These are phyloP conservation scores for Sciaenops ocellatus DNA, from an alignment of 2,797 vertebrate genomes.

Conservation along the genomic window DNA sequence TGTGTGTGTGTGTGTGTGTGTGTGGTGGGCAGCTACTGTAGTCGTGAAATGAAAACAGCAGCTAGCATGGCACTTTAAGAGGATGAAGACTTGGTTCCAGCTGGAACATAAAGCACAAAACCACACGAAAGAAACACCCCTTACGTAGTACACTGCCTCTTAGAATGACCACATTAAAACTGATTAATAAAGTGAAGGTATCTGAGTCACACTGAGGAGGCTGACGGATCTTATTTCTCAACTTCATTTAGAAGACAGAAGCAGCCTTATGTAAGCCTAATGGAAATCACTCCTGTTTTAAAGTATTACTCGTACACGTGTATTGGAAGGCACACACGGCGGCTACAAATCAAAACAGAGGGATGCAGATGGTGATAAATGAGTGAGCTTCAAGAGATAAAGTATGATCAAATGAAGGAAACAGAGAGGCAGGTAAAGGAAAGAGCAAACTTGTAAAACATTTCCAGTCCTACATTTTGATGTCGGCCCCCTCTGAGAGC, in stretches of 20 bases:
- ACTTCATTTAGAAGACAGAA: conserved; percentile 64
- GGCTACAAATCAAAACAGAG: conserved; percentile 22
- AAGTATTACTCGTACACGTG: conserved; percentile 43
- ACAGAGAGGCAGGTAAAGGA: background rate
- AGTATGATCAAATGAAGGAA: conserved; percentile 29
- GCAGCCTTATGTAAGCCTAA: conserved; percentile 70
- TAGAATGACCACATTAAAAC: conserved; percentile 54
- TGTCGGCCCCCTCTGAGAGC: background rate
- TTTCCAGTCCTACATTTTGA: conserved; percentile 6
- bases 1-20: conserved; percentile 41
- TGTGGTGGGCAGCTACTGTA: conserved; percentile 68
- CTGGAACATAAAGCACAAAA: conserved; percentile 63
- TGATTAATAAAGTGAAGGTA: conserved; percentile 65
- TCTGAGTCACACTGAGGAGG: conserved; percentile 52
- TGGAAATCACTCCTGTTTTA: conserved; percentile 68
- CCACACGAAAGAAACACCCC: conserved; percentile 52
- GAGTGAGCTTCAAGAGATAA: background rate
- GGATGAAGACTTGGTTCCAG: conserved; percentile 58
- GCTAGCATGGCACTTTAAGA: conserved; percentile 59
- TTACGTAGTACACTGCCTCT: conserved; percentile 36
- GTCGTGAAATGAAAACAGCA: conserved; percentile 68
- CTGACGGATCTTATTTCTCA: conserved; percentile 67
- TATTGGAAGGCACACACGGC: conserved; percentile 41
- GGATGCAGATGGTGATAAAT: conserved; percentile 12
- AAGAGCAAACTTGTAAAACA: background rate